Conservation (phyloP, 2,797 vertebrate genomes). For the Erethizon dorsatum region DNA sequence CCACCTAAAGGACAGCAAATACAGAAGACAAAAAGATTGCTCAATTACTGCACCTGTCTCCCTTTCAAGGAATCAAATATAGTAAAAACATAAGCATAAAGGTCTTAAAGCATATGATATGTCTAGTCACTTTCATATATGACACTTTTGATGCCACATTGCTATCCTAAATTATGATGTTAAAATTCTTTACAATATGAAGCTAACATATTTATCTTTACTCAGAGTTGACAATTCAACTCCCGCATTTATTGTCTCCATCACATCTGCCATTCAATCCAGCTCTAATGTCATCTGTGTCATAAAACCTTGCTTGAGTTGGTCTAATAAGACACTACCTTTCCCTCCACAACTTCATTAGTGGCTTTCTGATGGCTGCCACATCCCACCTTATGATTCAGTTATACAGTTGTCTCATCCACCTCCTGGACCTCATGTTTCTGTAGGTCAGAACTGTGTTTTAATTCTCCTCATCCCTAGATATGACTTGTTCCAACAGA, state of each 20-base stretch:
- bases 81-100: not conserved
- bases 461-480: not conserved
- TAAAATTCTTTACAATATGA: not conserved
- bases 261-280: not conserved
- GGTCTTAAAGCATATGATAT: not conserved
- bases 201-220: not conserved
- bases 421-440: not conserved
- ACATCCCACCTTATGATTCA: not conserved
- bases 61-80: not conserved
- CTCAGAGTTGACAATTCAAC: not conserved
- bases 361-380: not conserved
- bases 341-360: not conserved
- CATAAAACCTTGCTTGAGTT: not conserved
- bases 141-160: not conserved
- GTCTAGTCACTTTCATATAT: slow-evolving; percentile 18
- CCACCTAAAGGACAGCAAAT: not conserved
- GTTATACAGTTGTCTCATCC: not conserved
- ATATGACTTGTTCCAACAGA: not conserved
- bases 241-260: not conserved
- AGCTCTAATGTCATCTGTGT: not conserved
- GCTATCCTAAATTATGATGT: slow-evolving; percentile 2
- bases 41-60: not conserved
- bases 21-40: not conserved
- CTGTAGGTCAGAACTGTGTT: not conserved
- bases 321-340: not conserved